Percentiles rank a stretch among this genome's conserved stretches.
Conservation (phyloP, 1,140 invertebrate genomes). For the Cataglyphis hispanica region DNA sequence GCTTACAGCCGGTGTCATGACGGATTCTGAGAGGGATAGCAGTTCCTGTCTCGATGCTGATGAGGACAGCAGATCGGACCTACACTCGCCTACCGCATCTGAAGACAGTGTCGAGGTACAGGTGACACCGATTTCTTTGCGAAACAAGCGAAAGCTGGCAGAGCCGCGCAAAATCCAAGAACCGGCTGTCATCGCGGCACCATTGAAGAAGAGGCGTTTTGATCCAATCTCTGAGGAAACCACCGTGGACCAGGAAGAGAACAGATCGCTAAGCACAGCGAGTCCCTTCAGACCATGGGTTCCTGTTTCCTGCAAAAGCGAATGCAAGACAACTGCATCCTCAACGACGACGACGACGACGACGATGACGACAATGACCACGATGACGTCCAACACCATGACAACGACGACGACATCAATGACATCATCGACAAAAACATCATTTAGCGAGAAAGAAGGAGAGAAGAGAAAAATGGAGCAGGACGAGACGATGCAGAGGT, state of each 20-base stretch:
- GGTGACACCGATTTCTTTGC: constrained; percentile 88
- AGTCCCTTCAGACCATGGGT: constrained; percentile 88
- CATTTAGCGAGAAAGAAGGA: constrained; percentile 18
- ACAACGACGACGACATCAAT: background rate
- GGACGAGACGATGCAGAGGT: constrained; percentile 64
- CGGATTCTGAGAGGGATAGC: constrained; percentile 88
- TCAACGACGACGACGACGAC: background rate
- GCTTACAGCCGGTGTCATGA: constrained; percentile 82
- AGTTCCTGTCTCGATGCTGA: constrained; percentile 91
- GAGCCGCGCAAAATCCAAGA: constrained; percentile 88
- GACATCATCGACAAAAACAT: background rate
- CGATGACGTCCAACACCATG: constrained; percentile 19
- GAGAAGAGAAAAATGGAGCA: constrained; percentile 27
- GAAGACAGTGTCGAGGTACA: constrained; percentile 92
- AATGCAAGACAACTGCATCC: constrained; percentile 55
- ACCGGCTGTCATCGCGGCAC: constrained; percentile 82
- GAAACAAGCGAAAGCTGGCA: constrained; percentile 89
- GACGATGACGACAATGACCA: background rate
- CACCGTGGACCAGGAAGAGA: constrained; percentile 81
- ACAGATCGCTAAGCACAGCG: constrained; percentile 78
- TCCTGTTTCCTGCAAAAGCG: constrained; percentile 63
- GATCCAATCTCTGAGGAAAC: constrained; percentile 82
- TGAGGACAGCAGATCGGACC: constrained; percentile 89
- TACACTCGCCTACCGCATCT: constrained; percentile 89
- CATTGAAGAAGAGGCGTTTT: constrained; percentile 90